Percentiles rank a stretch among this genome's conserved stretches.
Conservation (phyloP, 2,797 vertebrate species). For the Eidolon dupreanum region DNA sequence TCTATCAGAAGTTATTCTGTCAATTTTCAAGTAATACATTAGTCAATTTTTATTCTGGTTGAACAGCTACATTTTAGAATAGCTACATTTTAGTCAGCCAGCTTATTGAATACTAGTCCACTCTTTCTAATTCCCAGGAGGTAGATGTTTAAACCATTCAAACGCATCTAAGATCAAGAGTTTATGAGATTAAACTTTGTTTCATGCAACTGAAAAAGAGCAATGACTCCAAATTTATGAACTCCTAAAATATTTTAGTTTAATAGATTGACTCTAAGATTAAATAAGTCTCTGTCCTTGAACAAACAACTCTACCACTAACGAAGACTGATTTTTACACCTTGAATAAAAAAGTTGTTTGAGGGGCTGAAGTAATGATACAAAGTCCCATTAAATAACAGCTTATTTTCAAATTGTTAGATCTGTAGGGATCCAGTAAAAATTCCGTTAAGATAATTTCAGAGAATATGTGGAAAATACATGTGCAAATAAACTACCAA, state of each 20-base stretch:
- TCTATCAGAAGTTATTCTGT: neutral
- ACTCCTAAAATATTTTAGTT: slow-evolving; percentile 4
- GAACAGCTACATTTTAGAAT: slow-evolving; percentile 33
- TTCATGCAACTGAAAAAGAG: slow-evolving; percentile 24
- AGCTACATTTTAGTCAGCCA: neutral
- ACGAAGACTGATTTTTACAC: neutral
- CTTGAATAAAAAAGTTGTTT: neutral
- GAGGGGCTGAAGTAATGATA: neutral
- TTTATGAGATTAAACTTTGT: neutral
- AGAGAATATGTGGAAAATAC: neutral
- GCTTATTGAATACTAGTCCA: neutral
- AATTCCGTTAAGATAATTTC: neutral
- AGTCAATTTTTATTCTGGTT: slow-evolving; percentile 32
- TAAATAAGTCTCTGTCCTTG: neutral
- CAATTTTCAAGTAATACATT: neutral
- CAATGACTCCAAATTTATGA: neutral
- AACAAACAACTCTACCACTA: neutral
- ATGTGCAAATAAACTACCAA: neutral
- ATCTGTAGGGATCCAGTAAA: neutral
- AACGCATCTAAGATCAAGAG: neutral
- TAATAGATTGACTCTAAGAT: neutral
- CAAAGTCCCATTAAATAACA: neutral
- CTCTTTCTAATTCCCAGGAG: neutral
- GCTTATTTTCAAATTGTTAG: neutral
- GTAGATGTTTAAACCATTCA: neutral